Base-by-base conservation (phyloP, 1,140 invertebrate genomes). In the Phymastichus coffea region DNA sequence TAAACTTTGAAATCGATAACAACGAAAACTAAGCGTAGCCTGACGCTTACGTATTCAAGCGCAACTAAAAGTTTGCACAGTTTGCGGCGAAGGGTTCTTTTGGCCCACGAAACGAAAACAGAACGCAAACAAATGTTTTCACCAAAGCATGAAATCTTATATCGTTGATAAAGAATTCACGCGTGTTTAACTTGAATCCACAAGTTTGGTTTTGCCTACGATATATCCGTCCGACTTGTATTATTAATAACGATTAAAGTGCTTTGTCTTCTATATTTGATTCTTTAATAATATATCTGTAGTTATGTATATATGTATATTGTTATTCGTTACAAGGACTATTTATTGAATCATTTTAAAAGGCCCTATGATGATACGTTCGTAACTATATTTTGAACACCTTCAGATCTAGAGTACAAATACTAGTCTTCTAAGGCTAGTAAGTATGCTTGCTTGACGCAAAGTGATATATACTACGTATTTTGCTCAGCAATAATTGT, bases 351-450 rank as follows among this genome's bases (percentile, higher is more conserved):
- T 60, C 49, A 30, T 54, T 12, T 60, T 47, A 9, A 47, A 54
- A 60, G 57, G 57, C 49, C 57, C 49, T 60, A 54, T 33, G 30
- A 53, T 10, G 47, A 58, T 54, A 40, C 49, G 25, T 28, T 60
- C 33, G 20, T 54, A 54, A 47, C 57, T 60, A 60, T 60, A 54
- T 54, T 60, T 65, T 70, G 63, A 70, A 70, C 63, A 67, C 67
- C 60, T 64, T 67, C 53, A 60, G 61, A 66, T 58, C 66, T 68
- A 70, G 49, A 63, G 25, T 65, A 64, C 30, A 61, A 66, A 63
- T 66, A 70, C 65, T 68, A 68, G 63, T 66, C 64, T 63, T 63
- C 57, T 70, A 65, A 66, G 63, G 66, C 63, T 65, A 66, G 64
- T 70, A 70, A 66, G 66, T 68, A 68, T 63, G 62, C 60, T 60